A percentile compares a stretch with the other conserved stretches of the same genome.
phyloP scores from a whole-genome alignment of 2,888 invertebrate genomes.

The Sicus ferrugineus region DNA sequence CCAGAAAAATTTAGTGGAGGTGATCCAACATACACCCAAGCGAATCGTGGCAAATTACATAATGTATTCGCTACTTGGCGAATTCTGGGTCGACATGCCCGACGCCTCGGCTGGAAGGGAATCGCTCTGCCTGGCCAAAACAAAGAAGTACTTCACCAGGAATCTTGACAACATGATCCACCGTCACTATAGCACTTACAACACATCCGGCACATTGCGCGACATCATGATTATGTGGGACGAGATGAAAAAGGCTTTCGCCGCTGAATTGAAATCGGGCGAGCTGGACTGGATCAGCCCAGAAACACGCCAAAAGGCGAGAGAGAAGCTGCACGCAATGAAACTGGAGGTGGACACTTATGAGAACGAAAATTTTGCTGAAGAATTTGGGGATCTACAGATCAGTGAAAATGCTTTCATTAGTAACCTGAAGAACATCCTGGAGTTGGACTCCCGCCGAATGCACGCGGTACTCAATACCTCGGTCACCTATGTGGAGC shows the following conservation, averaged over 20 bases:
- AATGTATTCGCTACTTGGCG: constrained; percentile 49
- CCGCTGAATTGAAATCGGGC: constrained; percentile 42
- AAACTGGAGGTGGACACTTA: constrained; percentile 51
- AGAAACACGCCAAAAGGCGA: constrained; percentile 47
- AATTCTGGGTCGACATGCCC: constrained; percentile 44
- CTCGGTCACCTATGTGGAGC: constrained; percentile 41
- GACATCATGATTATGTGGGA: constrained; percentile 55
- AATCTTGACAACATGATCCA: constrained; percentile 58
- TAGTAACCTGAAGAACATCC: constrained; percentile 43
- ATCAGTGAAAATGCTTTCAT: constrained; percentile 47
- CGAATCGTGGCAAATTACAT: constrained; percentile 57
- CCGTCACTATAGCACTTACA: constrained; percentile 49
- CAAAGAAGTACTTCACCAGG: constrained; percentile 53
- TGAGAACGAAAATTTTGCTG: constrained; percentile 46
- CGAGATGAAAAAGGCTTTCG: constrained; percentile 52
- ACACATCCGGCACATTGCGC: constrained; percentile 40
- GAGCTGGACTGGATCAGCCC: constrained; percentile 49
- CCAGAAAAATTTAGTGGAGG: constrained; percentile 48
- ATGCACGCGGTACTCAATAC: neutral
- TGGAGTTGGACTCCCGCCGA: too few species aligned
- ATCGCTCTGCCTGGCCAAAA: constrained; percentile 45
- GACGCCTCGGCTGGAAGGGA: constrained; percentile 37
- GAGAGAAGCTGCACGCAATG: constrained; percentile 52
- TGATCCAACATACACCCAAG: constrained; percentile 44
- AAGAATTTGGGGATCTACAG: constrained; percentile 49